Evolutionary conservation across 2,888 invertebrate genomes (phyloP), one percentile per base, ranked within the genome.

Genomic region (Agrotis ipsilon): DNA sequence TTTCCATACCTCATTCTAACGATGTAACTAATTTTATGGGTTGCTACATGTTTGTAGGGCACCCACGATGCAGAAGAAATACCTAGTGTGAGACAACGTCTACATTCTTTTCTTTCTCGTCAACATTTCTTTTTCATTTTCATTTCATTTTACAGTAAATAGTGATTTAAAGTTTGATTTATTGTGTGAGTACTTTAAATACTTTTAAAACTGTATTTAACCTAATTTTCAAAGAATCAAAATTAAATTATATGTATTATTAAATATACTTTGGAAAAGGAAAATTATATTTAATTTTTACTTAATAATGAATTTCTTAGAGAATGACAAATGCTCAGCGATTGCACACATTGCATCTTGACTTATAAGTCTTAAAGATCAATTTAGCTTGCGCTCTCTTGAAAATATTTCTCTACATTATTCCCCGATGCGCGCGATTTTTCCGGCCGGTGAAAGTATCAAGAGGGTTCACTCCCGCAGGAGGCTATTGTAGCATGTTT

Each of bases 401-500:
- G 61, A 74, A 62, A 24, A 59, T 60, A 72, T 84, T 81, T 78
- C 79, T 71, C 64, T 62, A 73, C 27, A 27, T n/a, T 72, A 83
- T 86, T 87, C 70, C 84, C 78, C 69, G 76, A 74, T 75, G 77
- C 76, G 79, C 72, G 83, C 83, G 80, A 85, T 84, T 88, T 86
- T 88, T 76, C 88, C 83, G 74, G 84, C 85, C 81, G 60, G 83
- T 75, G 84, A 88, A 89, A 95, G 95, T 90, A 96, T 90, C 96
- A 96, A 96, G 94, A 92, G 79, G 70, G 79, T 19, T 80, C 84
- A 77, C 45, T 91, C 95, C 92, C 81, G 72, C 78, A 90, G 94
- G 92, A 94, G 95, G 94, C 96, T 93, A 96, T 96, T 96, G 96
- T 96, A 96, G 96, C 96, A 94, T 96, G 96, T 96, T 96, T 96